phyloP scores from a whole-genome alignment of 23 tunicate species.

The Diplosoma virens region DNA sequence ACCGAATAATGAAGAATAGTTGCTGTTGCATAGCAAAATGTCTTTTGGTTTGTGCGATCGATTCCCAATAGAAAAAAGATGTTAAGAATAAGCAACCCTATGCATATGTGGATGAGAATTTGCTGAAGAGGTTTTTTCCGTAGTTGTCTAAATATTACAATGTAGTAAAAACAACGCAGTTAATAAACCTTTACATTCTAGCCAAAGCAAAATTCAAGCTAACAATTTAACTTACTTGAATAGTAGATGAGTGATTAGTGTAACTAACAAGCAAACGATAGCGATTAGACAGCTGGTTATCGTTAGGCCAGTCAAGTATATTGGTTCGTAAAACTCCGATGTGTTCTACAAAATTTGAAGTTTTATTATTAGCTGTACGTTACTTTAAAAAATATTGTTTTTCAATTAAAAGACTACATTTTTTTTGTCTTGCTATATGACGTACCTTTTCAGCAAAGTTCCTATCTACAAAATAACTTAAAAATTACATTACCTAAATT shows the following conservation, averaged over 20 bases:
- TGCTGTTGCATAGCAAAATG: constrained; percentile 47
- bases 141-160: constrained; percentile 59
- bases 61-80: constrained; percentile 59
- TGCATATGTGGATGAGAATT: constrained; percentile 61
- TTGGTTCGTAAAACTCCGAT: constrained; percentile 49
- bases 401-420: neutral
- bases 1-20: constrained; percentile 65
- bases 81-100: constrained; percentile 50
- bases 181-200: too few relatives aligned
- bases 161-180: too few relatives aligned
- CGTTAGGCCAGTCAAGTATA: constrained; percentile 57
- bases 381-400: neutral
- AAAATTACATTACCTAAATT: neutral
- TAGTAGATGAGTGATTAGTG: constrained; percentile 48
- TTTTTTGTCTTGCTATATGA: neutral
- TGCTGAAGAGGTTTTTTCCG: constrained; percentile 63
- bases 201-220: too few relatives aligned
- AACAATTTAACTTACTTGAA: constrained; percentile 86
- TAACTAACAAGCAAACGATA: constrained; percentile 48
- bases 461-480: neutral
- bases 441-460: neutral
- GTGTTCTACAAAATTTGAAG: constrained; percentile 55
- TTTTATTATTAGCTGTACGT: too few relatives aligned
- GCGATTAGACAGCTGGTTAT: constrained; percentile 61
- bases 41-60: constrained; percentile 24